Evolutionary conservation across 2,797 vertebrate species (phyloP), one percentile per base, ranked within the genome.

Genomic region (Cebuella pygmaea): DNA sequence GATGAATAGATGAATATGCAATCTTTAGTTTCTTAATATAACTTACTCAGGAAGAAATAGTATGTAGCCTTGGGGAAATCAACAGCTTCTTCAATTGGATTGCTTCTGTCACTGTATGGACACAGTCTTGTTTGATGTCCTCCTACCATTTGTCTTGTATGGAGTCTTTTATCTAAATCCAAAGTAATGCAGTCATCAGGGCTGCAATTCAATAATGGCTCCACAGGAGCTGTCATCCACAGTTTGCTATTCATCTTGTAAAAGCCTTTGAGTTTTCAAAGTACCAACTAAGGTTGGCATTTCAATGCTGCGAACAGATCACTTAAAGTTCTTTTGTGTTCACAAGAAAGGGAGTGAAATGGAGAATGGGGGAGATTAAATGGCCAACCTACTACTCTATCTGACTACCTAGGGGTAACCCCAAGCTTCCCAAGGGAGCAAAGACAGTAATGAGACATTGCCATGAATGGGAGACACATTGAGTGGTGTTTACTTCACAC

Each of bases 101-200:
- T 99, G 99, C 99, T 99, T 99, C 99, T 99, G 99, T 99, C 99
- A 99, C 99, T 99, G 99, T 99, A 99, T 99, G 99, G 99, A 99
- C 99, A 99, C 98, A 98, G 99, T 99, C 99, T 99, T 99, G 99
- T 99, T 99, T 99, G 99, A 99, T 99, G 99, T 99, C 99, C 99
- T 98, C 99, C 99, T 98, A 99, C 99, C 99, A 99, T 99, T 99
- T 99, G 99, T 99, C 99, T 99, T 99, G 99, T 99, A 99, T 99
- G 99, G 99, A 99, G 99, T 99, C 99, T 99, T 99, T 99, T 99
- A 99, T 99, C 99, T 99, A 99, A 99, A 99, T 99, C 99, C 99
- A 99, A 99, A 99, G 99, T 99, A 99, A 99, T 99, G 99, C 99
- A 99, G 99, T 99, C 99, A 99, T 99, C 99, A 98, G 98, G 97